A percentile compares a stretch with the other conserved stretches of the same genome.
phyloP scores from a whole-genome alignment of 2,888 invertebrate genomes.

The Tubulanus polymorphus region DNA sequence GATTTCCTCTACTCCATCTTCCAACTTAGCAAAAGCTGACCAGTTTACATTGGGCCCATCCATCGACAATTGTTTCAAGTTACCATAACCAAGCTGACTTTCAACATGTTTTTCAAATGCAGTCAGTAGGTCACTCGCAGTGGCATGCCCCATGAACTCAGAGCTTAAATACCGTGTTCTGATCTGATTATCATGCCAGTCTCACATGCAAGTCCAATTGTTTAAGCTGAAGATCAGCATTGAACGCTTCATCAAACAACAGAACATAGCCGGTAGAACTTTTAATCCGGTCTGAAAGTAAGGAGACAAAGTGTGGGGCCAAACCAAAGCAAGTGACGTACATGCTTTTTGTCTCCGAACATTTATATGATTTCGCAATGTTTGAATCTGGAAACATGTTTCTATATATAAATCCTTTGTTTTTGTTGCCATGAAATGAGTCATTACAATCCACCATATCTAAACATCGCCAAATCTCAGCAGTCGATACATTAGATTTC shows the following conservation, averaged over 20 bases:
- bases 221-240: not conserved
- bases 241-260: not conserved
- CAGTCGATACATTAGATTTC: not conserved
- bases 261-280: not conserved
- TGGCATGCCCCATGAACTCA: not conserved
- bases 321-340: not conserved
- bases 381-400: not conserved
- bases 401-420: not conserved
- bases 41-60: not conserved
- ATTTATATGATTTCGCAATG: not conserved
- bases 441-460: not conserved
- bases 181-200: not conserved
- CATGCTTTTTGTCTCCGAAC: not conserved
- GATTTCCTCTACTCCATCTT: not conserved
- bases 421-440: not conserved
- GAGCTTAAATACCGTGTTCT: not conserved
- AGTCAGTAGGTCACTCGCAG: not conserved
- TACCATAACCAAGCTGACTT: not conserved
- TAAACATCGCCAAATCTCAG: not conserved
- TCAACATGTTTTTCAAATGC: not conserved
- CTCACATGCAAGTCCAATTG: not conserved
- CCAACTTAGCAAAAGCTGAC: not conserved
- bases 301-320: not conserved
- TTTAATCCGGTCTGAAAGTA: not conserved
- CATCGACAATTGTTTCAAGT: not conserved